Evolutionary conservation across 2,113 vertebrate species (phyloP).

Genomic region (Dromiciops gliroides): DNA sequence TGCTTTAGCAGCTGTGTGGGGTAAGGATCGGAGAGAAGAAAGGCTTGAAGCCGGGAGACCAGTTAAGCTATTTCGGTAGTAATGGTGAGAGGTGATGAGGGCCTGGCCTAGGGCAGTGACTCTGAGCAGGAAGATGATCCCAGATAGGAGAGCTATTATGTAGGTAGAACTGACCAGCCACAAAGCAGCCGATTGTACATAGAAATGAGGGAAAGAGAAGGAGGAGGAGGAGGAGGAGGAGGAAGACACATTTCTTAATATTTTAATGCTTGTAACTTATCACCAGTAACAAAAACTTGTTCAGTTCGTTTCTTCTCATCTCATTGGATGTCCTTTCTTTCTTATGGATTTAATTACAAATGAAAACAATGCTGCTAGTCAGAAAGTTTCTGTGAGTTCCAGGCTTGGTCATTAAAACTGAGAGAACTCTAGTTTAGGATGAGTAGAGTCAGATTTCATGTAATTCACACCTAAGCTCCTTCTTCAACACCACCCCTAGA

Average conservation of each 20-base stretch:
- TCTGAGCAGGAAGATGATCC: no score
- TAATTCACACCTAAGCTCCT: background rate
- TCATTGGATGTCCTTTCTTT: background rate
- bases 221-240: background rate
- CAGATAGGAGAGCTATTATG: background rate
- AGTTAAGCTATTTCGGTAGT: background rate
- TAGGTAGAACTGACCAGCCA: background rate
- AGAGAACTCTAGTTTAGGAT: background rate
- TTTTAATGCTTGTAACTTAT: background rate
- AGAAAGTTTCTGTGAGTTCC: background rate
- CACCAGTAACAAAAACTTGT: background rate
- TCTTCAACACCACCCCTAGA: background rate
- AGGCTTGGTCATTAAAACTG: background rate
- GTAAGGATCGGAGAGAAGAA: background rate
- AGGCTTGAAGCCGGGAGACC: background rate
- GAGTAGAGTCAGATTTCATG: background rate
- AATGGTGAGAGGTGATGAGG: background rate
- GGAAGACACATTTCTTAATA: background rate
- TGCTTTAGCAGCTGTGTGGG: background rate
- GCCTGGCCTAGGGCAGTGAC: background rate
- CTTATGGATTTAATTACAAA: background rate
- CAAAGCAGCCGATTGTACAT: background rate
- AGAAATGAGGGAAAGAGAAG: background rate
- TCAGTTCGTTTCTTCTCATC: accelerated
- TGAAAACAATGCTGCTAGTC: background rate